Evolutionary conservation across 2,797 vertebrate genomes (phyloP), one percentile per base, ranked within the genome.

Genomic region (Girardinus metallicus): DNA sequence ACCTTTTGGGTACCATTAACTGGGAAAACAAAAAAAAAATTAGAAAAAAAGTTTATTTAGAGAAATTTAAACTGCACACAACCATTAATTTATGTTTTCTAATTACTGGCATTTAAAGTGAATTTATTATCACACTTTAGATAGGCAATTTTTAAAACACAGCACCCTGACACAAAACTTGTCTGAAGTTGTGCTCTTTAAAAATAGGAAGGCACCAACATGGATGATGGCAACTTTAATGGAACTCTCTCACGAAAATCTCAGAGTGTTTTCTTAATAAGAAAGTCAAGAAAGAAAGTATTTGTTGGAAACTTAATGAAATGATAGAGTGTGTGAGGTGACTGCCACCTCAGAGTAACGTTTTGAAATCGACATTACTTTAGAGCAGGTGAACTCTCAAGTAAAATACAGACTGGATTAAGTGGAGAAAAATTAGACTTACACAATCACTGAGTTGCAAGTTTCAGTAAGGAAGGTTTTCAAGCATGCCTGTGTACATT

Each of bases 1-100:
- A 84, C 70, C 90, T 94, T 87, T 78, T 60, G 75, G 83, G 84
- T 82, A 75, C 88, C 83, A 91, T 92, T 90, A 91, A 91, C 77
- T 82, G 78, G 64, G 74, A 88, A 91, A 93, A 86, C 82, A 82
- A 6, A 29, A 29, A 66, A n/a, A 86, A 70, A 4, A 74, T 80
- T 84, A 75, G 74, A 73, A 76, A 29, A n/a, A 55, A 11, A 78
- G 72, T 71, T 71, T 5, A 44, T 71, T 71, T 44, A 15, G 66
- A 70, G 66, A 7, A 41, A 71, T 46, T n/a, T 5, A 43, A 71
- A 71, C 68, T 4, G 13, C 26, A 29, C 26, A 71, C 26, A 71
- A 71, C 23, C 68, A 9, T 29, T 44, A 8, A 71, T 26, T 53
- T 23, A 31, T 26, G 43, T 71, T 44, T 71, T n/a, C 2, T 15